Evolutionary conservation across 2,113 vertebrate species (phyloP).

Genomic region (Coptodon rendalli): DNA sequence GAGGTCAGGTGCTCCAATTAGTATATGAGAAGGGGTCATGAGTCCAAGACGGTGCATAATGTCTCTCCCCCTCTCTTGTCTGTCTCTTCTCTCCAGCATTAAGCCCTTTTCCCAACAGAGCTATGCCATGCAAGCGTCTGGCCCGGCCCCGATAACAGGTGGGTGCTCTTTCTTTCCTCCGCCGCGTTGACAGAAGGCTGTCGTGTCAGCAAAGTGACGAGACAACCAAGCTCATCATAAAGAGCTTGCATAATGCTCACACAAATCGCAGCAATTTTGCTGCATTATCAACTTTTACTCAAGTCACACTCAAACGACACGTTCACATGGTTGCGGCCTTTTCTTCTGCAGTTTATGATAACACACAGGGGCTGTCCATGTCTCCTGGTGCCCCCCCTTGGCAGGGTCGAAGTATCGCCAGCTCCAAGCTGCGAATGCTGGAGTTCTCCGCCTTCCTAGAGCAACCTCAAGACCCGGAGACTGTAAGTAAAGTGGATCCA

Average conservation of each 20-base stretch:
- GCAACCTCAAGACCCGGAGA: conserved; percentile 88
- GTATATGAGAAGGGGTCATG: conserved; percentile 36
- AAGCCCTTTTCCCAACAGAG: conserved; percentile 91
- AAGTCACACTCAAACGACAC: background rate
- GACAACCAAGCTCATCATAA: background rate
- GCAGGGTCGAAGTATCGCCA: conserved; percentile 89
- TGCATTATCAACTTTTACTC: background rate
- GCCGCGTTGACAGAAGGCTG: conserved; percentile 41
- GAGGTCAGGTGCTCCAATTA: conserved; percentile 58
- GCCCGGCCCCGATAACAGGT: conserved; percentile 84
- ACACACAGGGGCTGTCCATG: conserved; percentile 76
- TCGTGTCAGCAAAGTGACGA: conserved; percentile 4
- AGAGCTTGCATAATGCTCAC: background rate
- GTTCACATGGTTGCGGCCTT: background rate
- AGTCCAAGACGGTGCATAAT: conserved; percentile 40
- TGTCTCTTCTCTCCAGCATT: conserved; percentile 75
- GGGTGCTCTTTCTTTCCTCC: conserved; percentile 25
- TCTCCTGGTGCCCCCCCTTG: conserved; percentile 80
- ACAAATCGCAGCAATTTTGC: background rate
- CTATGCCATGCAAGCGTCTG: conserved; percentile 82
- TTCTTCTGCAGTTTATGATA: conserved; percentile 79
- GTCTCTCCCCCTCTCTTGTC: conserved; percentile 36
- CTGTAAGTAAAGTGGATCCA: conserved; percentile 69
- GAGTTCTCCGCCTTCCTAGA: conserved; percentile 95
- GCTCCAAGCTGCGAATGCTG: conserved; percentile 90